A percentile compares a stretch with the other conserved stretches of the same genome.
These are phyloP conservation scores for Formica selysi DNA, from an alignment of 1,140 invertebrate species.

Conservation along the genomic window DNA sequence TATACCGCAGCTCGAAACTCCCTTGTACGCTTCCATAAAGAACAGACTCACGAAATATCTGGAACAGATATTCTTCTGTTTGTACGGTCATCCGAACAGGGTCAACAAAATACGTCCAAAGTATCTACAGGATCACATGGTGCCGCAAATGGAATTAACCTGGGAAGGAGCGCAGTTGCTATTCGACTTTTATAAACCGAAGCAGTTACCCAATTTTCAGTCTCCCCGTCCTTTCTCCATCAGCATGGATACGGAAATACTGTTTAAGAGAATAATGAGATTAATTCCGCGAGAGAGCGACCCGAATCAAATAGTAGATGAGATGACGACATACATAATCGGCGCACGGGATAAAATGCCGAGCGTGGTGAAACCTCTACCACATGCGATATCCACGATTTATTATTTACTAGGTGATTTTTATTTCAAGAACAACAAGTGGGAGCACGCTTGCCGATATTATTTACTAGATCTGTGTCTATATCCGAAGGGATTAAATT, in stretches of 20 bases:
- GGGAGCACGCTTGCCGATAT: constrained; percentile 92
- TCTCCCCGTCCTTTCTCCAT: constrained; percentile 91
- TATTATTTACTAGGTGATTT: constrained; percentile 97
- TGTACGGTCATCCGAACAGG: constrained; percentile 93
- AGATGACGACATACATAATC: constrained; percentile 90
- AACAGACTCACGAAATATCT: constrained; percentile 91
- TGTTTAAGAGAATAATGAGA: constrained; percentile 92
- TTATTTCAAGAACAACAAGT: constrained; percentile 95
- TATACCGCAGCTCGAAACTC: constrained; percentile 89
- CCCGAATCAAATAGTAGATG: constrained; percentile 87
- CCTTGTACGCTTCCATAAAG: constrained; percentile 84
- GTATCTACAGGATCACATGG: constrained; percentile 93
- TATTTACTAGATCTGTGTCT: constrained; percentile 94
- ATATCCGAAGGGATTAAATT: constrained; percentile 93
- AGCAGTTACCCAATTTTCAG: constrained; percentile 93
- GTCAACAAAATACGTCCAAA: constrained; percentile 90
- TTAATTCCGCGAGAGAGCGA: constrained; percentile 90
- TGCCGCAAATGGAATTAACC: constrained; percentile 90
- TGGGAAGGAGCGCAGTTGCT: constrained; percentile 93
- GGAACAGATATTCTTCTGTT: constrained; percentile 96
- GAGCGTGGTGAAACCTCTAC: constrained; percentile 82
- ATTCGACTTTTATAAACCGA: constrained; percentile 94
- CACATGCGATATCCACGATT: constrained; percentile 89
- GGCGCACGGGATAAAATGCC: constrained; percentile 88
- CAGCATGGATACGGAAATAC: constrained; percentile 91